Base-by-base conservation (phyloP, 2,888 invertebrate genomes). In the Drosophila affinis region DNA sequence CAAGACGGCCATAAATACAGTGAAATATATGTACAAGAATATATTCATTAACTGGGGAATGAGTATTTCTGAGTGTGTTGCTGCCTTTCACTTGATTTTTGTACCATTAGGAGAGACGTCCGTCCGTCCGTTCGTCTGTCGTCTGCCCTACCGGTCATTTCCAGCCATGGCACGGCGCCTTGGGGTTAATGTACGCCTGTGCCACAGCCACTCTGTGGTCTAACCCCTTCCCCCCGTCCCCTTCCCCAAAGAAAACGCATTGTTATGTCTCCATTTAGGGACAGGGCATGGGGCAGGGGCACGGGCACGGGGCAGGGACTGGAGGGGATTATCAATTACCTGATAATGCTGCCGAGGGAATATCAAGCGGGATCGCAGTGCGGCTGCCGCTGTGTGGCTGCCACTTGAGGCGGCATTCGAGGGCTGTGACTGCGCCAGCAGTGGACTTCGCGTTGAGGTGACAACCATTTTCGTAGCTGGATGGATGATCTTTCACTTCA, bases 341-440 rank as follows among this genome's bases (percentile, higher is more conserved):
- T 90, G 89, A 86, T 91, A 91, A 76, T 91, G 90, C 74, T 82
- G 91, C 62, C 91, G 88, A 67, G 91, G 91, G 78, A 89, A 91
- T 78, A 91, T 85, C 67, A 91, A 72, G 64, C 91, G 89, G 55
- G 91, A 91, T 67, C 91, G 87, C 73, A 90, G 63, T 14, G 71
- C 75, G n/a, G 76, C 77, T 59, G 77, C 69, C 29, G 77, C 69
- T 24, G 80, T 77, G 49, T 82, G 79, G 77, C 81, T 81, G 72
- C 89, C 80, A 71, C 77, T 76, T 44, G 77, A 52, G 54, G 87
- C 58, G 54, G 87, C 58, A 62, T 53, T 85, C 51, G 84, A 65
- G 18, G 78, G 63, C 54, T 88, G 87, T 29, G 82, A 80, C 55
- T 80, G 79, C 51, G 83, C 79, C 69, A 89, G 77, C 76, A 91